Evolutionary conservation across 2,888 invertebrate genomes (phyloP).

Genomic region (Lepetodrilus schrolli): DNA sequence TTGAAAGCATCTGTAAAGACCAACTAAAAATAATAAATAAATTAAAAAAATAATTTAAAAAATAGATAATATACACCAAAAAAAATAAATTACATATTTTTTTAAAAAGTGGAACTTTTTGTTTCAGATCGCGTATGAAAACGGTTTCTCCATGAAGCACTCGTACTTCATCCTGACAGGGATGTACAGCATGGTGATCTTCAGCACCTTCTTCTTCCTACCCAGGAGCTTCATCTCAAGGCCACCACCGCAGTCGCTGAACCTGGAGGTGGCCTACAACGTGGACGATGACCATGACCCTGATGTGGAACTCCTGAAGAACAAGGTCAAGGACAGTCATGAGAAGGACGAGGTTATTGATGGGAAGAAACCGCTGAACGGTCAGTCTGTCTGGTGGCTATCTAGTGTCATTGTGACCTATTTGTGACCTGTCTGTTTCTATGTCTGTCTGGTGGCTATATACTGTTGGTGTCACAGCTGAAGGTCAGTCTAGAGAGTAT

Average conservation of each 20-base stretch:
- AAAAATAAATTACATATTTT: no score
- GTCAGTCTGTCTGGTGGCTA: no score
- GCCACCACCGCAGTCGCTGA: neutral
- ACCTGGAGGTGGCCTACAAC: conserved; percentile 31
- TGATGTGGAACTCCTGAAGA: conserved; percentile 31
- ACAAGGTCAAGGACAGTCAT: conserved; percentile 27
- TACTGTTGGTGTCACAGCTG: no score
- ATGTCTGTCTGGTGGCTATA: no score
- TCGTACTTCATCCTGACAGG: conserved; percentile 54
- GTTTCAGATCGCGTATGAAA: conserved; percentile 50
- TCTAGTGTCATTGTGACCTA: no score
- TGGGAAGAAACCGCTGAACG: conserved; percentile 3
- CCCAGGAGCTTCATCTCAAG: conserved; percentile 55
- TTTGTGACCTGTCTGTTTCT: no score
- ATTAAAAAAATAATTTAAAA: no score
- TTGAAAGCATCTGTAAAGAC: no score
- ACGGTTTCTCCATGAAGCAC: conserved; percentile 48
- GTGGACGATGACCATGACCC: conserved; percentile 36
- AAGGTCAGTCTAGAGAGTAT: no score
- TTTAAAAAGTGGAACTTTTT: no score
- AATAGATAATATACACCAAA: no score
- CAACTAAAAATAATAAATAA: no score
- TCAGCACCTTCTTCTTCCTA: conserved; percentile 62
- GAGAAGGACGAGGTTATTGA: conserved; percentile 26
- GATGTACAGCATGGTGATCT: conserved; percentile 48